Evolutionary conservation across 23 tunicate genomes (phyloP), one percentile per base, ranked within the genome.

Genomic region (Halocynthia roretzi): DNA sequence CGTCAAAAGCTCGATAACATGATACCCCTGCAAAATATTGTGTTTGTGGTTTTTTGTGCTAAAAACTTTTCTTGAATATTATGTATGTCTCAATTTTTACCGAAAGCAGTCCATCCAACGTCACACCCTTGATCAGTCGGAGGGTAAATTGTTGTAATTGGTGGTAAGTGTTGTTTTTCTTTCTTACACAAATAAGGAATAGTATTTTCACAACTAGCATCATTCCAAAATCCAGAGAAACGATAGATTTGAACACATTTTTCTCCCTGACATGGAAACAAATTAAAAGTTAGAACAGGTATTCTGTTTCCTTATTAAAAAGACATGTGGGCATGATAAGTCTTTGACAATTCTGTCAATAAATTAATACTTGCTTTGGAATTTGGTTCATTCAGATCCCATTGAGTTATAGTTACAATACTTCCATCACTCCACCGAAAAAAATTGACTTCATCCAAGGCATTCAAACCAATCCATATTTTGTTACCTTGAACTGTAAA

Each of bases 401-500:
- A 92, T 78, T 82, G 86, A 7, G 98, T 92, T 8, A 78, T 40
- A 15, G 84, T 80, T 12, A 92, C 98, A 65, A 61, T 11, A 10
- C 78, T 71, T 9, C 86, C 87, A 62, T 92, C 98, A 51, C 72
- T 68, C 98, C 98, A 92, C 61, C 81, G 71, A 68, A 86, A 92
- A 52, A 82, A 92, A 68, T 92, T 85, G 40, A 68, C 71, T 20
- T 71, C 75, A 9, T 81, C 83, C 21, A 86, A 71, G 53, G 89
- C 92, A 64, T 79, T 86, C 86, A 92, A 82, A 31, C 98, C 98
- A 53, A 92, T 86, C 98, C 98, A 92, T 8, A 92, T 87, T 21
- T 82, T 85, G 18, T 84, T 54, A 8, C 98, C 92, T 10, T 70
- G 64, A 20, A 71, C 92, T 86, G 61, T 55, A 76, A 4, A 31